Conservation (phyloP, 1,140 invertebrate genomes). For the Zaprionus camerounensis region DNA sequence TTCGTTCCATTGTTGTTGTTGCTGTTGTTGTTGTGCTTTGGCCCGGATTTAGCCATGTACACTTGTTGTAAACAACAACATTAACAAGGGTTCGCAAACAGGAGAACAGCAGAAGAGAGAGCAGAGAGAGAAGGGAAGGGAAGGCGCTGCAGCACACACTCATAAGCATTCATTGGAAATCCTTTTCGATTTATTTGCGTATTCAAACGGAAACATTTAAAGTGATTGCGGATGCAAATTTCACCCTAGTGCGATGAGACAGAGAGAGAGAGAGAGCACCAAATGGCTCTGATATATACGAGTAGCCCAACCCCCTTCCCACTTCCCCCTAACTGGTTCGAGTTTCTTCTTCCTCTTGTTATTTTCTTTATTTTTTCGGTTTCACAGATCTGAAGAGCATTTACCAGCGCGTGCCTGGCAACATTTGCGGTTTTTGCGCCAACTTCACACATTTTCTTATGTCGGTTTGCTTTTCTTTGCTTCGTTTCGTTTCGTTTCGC, state of each 20-base stretch:
- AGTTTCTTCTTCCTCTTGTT: slow-evolving; percentile 19
- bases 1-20: slow-evolving; percentile 5
- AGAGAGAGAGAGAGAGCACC: slow-evolving; percentile 30
- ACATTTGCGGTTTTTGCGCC: slow-evolving; percentile 80
- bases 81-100: slow-evolving; percentile 71
- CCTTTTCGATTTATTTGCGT: slow-evolving; percentile 83
- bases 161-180: slow-evolving; percentile 82
- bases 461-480: slow-evolving; percentile 51
- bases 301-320: background rate
- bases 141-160: slow-evolving; percentile 48
- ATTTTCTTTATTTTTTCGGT: slow-evolving; percentile 43
- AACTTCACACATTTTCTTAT: slow-evolving; percentile 81
- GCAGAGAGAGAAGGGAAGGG: background rate
- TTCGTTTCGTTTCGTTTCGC: slow-evolving; percentile 37
- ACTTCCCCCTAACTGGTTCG: slow-evolving; percentile 18
- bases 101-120: background rate
- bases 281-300: slow-evolving; percentile 51
- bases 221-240: slow-evolving; percentile 83
- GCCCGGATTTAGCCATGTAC: slow-evolving; percentile 74
- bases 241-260: slow-evolving; percentile 27
- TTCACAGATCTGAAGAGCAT: slow-evolving; percentile 61
- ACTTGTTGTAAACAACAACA: slow-evolving; percentile 80
- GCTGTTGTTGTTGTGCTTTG: slow-evolving; percentile 46
- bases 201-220: slow-evolving; percentile 84
- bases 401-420: slow-evolving; percentile 75